Conservation (phyloP, 1,140 invertebrate species). For the Zaprionus davidi region DNA sequence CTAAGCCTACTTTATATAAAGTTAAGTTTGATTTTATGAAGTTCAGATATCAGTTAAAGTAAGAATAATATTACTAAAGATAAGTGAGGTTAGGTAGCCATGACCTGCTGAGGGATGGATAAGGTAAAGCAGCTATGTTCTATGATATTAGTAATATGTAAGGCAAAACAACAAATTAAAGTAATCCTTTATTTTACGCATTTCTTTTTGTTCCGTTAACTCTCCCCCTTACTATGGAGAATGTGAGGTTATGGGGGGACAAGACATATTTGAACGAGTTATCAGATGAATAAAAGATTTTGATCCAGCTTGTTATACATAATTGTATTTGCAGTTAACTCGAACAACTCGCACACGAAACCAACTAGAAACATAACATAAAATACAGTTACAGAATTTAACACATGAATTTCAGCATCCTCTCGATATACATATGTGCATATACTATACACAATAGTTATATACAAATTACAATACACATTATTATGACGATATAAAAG, state of each 20-base stretch:
- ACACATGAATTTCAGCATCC: conserved; percentile 21
- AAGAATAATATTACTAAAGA: background rate
- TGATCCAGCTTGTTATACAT: conserved; percentile 9
- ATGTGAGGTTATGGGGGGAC: background rate
- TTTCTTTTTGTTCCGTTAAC: background rate
- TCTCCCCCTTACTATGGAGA: background rate
- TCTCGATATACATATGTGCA: conserved; percentile 27
- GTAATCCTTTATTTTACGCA: background rate
- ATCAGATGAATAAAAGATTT: background rate
- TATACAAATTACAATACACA: conserved; percentile 35
- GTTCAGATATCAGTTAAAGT: background rate
- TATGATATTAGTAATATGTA: background rate
- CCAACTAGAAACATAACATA: conserved; percentile 45
- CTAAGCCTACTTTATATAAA: background rate
- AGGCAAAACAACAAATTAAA: background rate
- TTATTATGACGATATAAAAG: conserved; percentile 19
- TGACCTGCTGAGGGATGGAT: background rate
- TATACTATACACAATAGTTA: conserved; percentile 32
- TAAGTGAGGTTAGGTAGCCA: background rate
- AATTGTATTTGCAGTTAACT: conserved; percentile 43
- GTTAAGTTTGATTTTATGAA: background rate
- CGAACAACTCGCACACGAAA: conserved; percentile 38
- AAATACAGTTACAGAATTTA: conserved; percentile 25
- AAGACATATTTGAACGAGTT: background rate
- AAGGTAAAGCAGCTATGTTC: background rate